Evolutionary conservation across 2,797 vertebrate species (phyloP).

Genomic region (Pseudomugil gertrudae): DNA sequence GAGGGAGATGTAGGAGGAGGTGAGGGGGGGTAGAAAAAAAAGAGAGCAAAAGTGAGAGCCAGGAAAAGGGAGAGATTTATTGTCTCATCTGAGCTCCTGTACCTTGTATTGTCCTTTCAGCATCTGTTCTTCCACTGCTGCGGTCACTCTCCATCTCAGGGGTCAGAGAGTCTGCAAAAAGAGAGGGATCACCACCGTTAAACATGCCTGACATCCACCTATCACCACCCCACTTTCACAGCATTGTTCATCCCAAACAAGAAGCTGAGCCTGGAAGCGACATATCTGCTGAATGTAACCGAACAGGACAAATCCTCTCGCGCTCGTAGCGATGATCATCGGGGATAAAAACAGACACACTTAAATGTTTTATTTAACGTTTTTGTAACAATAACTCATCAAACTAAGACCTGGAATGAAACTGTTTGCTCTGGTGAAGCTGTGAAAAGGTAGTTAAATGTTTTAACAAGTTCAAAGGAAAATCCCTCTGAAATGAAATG

Average conservation of each 20-base stretch:
- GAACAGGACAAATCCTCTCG: background rate
- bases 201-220: slow-evolving; percentile 81
- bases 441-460: slow-evolving; percentile 1
- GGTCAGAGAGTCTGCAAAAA: slow-evolving; percentile 98
- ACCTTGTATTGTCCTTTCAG: slow-evolving; percentile 99
- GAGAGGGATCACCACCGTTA: slow-evolving; percentile 89
- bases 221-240: slow-evolving; percentile 59
- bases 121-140: slow-evolving; percentile 99
- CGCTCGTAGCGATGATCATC: slow-evolving; percentile 15
- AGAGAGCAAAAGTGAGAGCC: slow-evolving; percentile 69
- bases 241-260: slow-evolving; percentile 71
- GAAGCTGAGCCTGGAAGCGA: slow-evolving; percentile 43
- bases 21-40: slow-evolving; percentile 4
- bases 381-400: slow-evolving; percentile 11
- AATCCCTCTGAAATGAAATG: background rate
- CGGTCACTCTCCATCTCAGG: slow-evolving; percentile 99
- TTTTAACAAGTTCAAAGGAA: slow-evolving; percentile 1
- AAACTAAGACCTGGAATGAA: background rate
- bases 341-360: background rate
- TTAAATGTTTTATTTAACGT: slow-evolving; percentile 16
- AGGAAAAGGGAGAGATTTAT: slow-evolving; percentile 93
- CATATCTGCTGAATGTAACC: slow-evolving; percentile 1
- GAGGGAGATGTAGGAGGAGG: background rate
- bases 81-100: slow-evolving; percentile 95
- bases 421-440: background rate